These are phyloP conservation scores for Ernsta delagoae DNA, from an alignment of 2,888 invertebrate species.

Conservation along the genomic window DNA sequence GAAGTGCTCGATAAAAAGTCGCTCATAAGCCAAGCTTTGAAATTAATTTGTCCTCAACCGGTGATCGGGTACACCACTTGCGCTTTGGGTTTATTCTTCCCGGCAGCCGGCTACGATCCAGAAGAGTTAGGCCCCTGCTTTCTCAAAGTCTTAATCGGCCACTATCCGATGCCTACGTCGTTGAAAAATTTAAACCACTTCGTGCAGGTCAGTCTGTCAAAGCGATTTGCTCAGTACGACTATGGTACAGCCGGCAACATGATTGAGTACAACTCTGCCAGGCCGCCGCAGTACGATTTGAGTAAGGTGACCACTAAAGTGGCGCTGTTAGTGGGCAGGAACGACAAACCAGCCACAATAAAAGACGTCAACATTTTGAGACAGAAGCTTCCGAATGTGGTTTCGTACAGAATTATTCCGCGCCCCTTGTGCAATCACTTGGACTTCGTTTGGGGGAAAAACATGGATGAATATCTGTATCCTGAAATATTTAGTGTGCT, in stretches of 20 bases:
- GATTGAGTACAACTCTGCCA: slow-evolving; percentile 40
- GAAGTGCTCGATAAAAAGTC: slow-evolving; percentile 37
- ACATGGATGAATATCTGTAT: slow-evolving; percentile 45
- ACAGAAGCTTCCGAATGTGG: slow-evolving; percentile 47
- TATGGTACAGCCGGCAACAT: slow-evolving; percentile 45
- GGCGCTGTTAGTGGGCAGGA: slow-evolving; percentile 44
- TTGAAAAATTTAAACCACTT: slow-evolving; percentile 51
- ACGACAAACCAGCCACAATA: slow-evolving; percentile 47
- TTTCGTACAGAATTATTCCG: slow-evolving; percentile 43
- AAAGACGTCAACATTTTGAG: slow-evolving; percentile 45
- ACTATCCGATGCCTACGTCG: slow-evolving; percentile 50
- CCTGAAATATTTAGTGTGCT: slow-evolving; percentile 45
- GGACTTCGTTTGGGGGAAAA: slow-evolving; percentile 49
- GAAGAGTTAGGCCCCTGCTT: slow-evolving; percentile 45
- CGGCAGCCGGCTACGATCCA: slow-evolving; percentile 40
- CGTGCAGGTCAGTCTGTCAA: slow-evolving; percentile 45
- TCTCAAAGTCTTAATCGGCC: slow-evolving; percentile 41
- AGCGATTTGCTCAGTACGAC: slow-evolving; percentile 46
- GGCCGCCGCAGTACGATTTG: slow-evolving; percentile 51
- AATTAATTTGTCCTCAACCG: slow-evolving; percentile 32
- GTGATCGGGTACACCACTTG: slow-evolving; percentile 38
- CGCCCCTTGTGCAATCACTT: slow-evolving; percentile 46
- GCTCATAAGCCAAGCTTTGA: background rate
- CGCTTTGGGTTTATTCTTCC: slow-evolving; percentile 31
- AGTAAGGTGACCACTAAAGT: slow-evolving; percentile 46